These are phyloP conservation scores for Candidula unifasciata DNA, from an alignment of 2,888 invertebrate genomes.

Conservation along the genomic window DNA sequence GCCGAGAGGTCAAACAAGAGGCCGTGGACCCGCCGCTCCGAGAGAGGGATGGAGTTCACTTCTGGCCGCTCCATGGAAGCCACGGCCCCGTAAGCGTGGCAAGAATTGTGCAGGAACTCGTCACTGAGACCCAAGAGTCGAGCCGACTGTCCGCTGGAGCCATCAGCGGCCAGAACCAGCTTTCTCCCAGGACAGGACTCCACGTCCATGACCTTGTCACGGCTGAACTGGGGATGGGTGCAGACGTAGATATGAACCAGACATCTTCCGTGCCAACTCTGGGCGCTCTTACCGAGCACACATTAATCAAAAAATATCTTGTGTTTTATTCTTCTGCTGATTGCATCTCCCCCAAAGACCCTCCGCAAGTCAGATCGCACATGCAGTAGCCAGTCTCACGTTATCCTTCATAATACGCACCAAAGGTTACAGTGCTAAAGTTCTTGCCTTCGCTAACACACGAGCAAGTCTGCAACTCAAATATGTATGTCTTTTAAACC, in stretches of 20 bases:
- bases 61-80: slow-evolving; percentile 70
- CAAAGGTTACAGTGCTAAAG: no score
- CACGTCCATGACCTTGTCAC: slow-evolving; percentile 64
- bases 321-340: no score
- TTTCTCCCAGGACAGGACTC: slow-evolving; percentile 65
- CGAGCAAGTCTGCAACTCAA: no score
- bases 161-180: slow-evolving; percentile 73
- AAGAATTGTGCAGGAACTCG: slow-evolving; percentile 69
- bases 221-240: slow-evolving; percentile 67
- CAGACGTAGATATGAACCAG: not conserved
- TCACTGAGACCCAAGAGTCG: slow-evolving; percentile 72
- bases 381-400: no score
- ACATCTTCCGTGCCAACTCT: not conserved
- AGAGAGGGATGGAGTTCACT: slow-evolving; percentile 63
- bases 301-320: no score
- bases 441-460: no score
- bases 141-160: slow-evolving; percentile 68
- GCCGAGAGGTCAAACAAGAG: slow-evolving; percentile 73
- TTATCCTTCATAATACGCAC: no score
- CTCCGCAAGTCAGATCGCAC: no score
- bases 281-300: not conserved
- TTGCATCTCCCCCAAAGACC: no score
- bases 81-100: slow-evolving; percentile 72
- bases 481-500: no score
- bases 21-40: slow-evolving; percentile 65